These are phyloP conservation scores for Ispidina lecontei DNA, from an alignment of 2,797 vertebrate species.

Conservation along the genomic window DNA sequence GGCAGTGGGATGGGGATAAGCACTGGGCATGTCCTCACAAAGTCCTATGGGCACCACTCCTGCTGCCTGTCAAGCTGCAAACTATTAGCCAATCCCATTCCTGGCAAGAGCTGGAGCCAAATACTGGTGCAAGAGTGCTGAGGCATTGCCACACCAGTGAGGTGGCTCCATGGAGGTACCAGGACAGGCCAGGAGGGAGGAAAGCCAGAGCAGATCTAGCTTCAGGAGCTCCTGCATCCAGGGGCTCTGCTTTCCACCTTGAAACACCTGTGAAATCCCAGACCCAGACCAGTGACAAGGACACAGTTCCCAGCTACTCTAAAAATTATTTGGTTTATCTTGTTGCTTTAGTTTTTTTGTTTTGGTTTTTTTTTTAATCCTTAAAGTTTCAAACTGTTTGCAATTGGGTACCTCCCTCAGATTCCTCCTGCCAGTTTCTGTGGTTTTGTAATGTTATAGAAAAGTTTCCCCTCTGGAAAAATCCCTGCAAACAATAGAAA, in stretches of 20 bases:
- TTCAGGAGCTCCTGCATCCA: not conserved
- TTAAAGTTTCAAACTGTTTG: slow-evolving; percentile 36
- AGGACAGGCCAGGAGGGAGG: not conserved
- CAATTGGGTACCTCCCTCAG: slow-evolving; percentile 13
- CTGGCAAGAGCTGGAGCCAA: slow-evolving; percentile 33
- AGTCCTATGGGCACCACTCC: not conserved
- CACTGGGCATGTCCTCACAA: not conserved
- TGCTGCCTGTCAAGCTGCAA: not conserved
- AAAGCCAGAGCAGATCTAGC: not conserved
- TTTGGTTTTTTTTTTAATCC: not conserved
- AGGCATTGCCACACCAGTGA: slow-evolving; percentile 38
- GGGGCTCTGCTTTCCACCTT: not conserved
- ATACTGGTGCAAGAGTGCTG: not conserved
- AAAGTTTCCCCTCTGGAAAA: slow-evolving; percentile 67
- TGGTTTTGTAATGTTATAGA: slow-evolving; percentile 54
- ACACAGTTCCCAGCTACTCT: not conserved
- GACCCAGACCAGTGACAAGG: not conserved
- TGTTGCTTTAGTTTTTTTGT: not conserved
- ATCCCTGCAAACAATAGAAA: slow-evolving; percentile 68
- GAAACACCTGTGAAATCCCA: not conserved
- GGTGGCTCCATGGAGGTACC: not conserved
- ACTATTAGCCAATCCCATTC: slow-evolving; percentile 21
- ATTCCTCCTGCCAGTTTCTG: slow-evolving; percentile 54
- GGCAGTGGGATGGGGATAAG: not conserved
- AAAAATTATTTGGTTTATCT: not conserved